phyloP scores from a whole-genome alignment of 1,140 invertebrate genomes.

The Eumeta japonica region DNA sequence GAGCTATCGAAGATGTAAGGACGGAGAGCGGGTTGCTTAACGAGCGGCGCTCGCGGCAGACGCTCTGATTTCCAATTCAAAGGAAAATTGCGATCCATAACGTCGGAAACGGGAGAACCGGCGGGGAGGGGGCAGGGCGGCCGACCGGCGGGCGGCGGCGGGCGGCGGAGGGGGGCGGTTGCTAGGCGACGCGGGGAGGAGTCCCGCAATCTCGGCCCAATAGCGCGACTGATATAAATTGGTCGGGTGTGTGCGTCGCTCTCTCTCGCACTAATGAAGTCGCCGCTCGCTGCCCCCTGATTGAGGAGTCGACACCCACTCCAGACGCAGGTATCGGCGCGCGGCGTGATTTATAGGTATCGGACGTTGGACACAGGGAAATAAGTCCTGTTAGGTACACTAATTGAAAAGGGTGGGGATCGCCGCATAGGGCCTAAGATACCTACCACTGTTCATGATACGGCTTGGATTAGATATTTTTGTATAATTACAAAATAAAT shows the following conservation, averaged over 20 bases:
- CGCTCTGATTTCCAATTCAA: conserved; percentile 61
- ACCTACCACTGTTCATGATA: conserved; percentile 8
- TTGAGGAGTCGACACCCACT: no score
- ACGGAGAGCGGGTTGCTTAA: conserved; percentile 42
- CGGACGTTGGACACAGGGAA: no score
- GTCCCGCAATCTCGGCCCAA: conserved; percentile 58
- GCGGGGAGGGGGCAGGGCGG: conserved; percentile 51
- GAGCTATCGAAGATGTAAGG: conserved; percentile 40
- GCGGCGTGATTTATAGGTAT: conserved; percentile 48
- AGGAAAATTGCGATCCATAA: conserved; percentile 60
- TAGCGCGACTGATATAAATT: conserved; percentile 62
- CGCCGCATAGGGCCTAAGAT: conserved; percentile 1
- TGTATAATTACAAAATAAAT: conserved; percentile 1
- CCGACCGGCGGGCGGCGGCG: conserved; percentile 26
- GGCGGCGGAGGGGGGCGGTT: conserved; percentile 37
- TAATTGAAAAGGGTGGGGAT: no score
- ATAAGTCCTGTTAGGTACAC: conserved; percentile 21
- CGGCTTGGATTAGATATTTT: neutral
- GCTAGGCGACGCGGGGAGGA: conserved; percentile 62
- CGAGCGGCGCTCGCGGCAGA: conserved; percentile 28
- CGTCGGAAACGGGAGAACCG: conserved; percentile 35
- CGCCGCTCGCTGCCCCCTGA: conserved; percentile 35
- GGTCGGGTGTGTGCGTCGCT: conserved; percentile 46
- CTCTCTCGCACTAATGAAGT: conserved; percentile 47
- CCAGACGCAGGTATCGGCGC: conserved; percentile 28